Evolutionary conservation across 1,140 invertebrate species (phyloP).

Genomic region (Lordiphosa mommai): DNA sequence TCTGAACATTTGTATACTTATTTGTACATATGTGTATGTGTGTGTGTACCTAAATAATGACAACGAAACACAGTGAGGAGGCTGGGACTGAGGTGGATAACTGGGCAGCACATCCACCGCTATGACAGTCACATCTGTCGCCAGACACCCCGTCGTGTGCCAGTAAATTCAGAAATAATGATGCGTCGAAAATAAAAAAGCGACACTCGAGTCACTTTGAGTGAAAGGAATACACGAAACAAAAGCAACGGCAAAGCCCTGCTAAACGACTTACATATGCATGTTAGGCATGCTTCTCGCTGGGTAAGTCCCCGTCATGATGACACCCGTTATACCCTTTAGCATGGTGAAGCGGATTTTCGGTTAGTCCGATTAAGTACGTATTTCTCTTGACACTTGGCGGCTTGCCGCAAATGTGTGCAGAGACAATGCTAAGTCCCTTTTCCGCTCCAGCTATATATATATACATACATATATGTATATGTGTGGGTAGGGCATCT

Average conservation of each 20-base stretch:
- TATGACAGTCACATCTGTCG: background rate
- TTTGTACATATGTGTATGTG: background rate
- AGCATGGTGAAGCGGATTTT: conserved; percentile 3
- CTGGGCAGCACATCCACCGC: background rate
- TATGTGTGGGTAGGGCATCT: conserved; percentile 5
- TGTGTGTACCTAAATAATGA: conserved; percentile 1
- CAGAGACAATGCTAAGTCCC: conserved; percentile 1
- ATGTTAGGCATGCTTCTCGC: conserved; percentile 3
- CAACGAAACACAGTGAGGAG: background rate
- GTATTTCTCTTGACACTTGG: conserved; percentile 10
- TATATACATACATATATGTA: background rate
- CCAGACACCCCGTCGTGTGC: conserved; percentile 1
- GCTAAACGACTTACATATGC: conserved; percentile 19
- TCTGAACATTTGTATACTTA: background rate
- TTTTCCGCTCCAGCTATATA: background rate
- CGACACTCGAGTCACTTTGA: conserved; percentile 20
- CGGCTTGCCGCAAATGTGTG: conserved; percentile 8
- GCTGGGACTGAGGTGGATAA: background rate
- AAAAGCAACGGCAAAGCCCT: conserved; percentile 15
- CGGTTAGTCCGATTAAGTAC: conserved; percentile 9
- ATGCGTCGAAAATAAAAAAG: conserved; percentile 20
- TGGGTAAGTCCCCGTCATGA: conserved; percentile 8
- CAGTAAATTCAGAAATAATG: conserved; percentile 20
- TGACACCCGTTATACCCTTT: conserved; percentile 9
- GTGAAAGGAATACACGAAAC: conserved; percentile 16